phyloP scores from a whole-genome alignment of 2,113 vertebrate genomes.

The Neogobius melanostomus region DNA sequence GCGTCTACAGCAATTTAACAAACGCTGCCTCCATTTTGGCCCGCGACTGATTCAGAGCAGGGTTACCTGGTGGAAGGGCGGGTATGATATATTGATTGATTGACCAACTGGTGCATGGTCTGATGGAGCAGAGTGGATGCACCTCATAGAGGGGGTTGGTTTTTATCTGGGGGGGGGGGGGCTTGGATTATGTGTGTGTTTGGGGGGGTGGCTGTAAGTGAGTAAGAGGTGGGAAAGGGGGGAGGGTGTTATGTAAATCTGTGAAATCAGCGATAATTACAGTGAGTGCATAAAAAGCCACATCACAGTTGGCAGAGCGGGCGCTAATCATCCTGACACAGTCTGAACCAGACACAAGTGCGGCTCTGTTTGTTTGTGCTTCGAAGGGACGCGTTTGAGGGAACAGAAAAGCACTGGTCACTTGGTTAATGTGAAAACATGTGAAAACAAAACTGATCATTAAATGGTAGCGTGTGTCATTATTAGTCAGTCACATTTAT shows the following conservation, averaged over 20 bases:
- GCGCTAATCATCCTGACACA: slow-evolving; percentile 76
- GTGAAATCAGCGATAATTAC: slow-evolving; percentile 80
- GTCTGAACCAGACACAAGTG: slow-evolving; percentile 59
- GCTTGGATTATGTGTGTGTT: slow-evolving; percentile 30
- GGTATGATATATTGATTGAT: slow-evolving; percentile 24
- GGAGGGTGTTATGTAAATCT: slow-evolving; percentile 73
- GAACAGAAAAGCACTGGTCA: slow-evolving; percentile 5
- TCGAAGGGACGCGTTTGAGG: slow-evolving; percentile 19
- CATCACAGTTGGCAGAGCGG: slow-evolving; percentile 76
- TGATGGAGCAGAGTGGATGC: slow-evolving; percentile 24
- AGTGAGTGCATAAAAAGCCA: slow-evolving; percentile 77
- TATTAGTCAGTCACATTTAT: not conserved
- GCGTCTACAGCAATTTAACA: slow-evolving; percentile 67
- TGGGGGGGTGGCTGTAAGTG: slow-evolving; percentile 62
- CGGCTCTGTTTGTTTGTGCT: not conserved
- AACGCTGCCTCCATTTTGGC: slow-evolving; percentile 70
- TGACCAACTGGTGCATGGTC: slow-evolving; percentile 33
- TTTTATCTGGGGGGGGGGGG: slow-evolving; percentile 2
- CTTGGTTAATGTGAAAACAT: slow-evolving; percentile 26
- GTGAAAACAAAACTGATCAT: slow-evolving; percentile 42
- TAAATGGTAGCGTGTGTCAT: slow-evolving; percentile 37
- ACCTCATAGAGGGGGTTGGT: slow-evolving; percentile 13
- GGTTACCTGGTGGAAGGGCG: not conserved
- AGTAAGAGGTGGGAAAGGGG: slow-evolving; percentile 66
- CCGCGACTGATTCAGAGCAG: slow-evolving; percentile 17